Base-by-base conservation (phyloP, 2,797 vertebrate genomes). In the Cryptoblepharus egeriae region DNA sequence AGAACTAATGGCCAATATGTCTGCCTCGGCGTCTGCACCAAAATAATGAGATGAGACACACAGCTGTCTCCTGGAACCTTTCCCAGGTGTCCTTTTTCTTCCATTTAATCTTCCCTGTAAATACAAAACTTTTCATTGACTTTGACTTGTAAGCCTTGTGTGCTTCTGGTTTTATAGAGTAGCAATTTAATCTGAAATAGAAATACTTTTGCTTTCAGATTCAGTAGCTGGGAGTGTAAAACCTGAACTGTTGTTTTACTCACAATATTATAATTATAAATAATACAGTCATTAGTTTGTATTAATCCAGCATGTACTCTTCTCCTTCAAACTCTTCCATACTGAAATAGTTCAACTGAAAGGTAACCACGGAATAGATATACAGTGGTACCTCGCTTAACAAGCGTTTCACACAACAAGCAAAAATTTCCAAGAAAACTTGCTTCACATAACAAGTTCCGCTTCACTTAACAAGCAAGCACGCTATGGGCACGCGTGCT, bases 151-250 rank as follows among this genome's bases (percentile, higher is more conserved):
- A 92, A 94, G 86, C 4, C 45, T 57, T 77, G 58, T 35, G 69
- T 79, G 84, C 87, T 89, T 87, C 85, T 92, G 26, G 39, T 91
- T 78, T 2, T 2, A 7, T 24, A 4, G 2, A 8, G 18, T 55
- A 71, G 45, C 5, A 20, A 30, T 37, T 52, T 85, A 91, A 92
- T 88, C 91, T 81, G 84, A 90, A 80, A 92, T 28, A 73, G 90
- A n/a, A n/a, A n/a, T n/a, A n/a, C n/a, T n/a, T n/a, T n/a, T 71
- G 0, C 42, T 92, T 94, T 93, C 91, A 87, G 85, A 89, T 84
- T 89, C 92, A 72, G 82, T 90, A 88, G 93, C 26, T 84, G 84
- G 64, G 61, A 12, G 42, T 86, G 84, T 81, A 84, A 88, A 61
- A 26, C 76, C 65, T 22, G 42, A 75, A 78, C 69, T 86, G 77